A percentile compares a stretch with the other conserved stretches of the same genome.
phyloP scores from a whole-genome alignment of 1,140 invertebrate genomes.

The Acyrthosiphon pisum region DNA sequence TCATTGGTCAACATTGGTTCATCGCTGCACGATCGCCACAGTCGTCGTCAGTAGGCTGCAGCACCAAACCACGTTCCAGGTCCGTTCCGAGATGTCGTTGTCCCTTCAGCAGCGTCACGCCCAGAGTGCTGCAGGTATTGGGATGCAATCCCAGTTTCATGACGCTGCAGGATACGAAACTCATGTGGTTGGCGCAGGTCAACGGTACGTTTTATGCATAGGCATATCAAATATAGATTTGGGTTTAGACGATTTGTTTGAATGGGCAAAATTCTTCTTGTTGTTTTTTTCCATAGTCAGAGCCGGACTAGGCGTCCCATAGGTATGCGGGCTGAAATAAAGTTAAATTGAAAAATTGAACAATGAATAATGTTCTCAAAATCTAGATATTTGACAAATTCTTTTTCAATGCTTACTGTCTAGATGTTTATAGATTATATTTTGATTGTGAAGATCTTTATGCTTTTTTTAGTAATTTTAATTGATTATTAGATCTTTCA shows the following conservation, averaged over 20 bases:
- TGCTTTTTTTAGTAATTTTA: too few relatives aligned
- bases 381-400: too few relatives aligned
- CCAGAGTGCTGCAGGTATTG: conserved; percentile 82
- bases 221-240: background rate
- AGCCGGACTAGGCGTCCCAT: too few relatives aligned
- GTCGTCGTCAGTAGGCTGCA: background rate
- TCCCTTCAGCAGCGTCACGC: conserved; percentile 77
- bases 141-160: conserved; percentile 94
- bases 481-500: too few relatives aligned
- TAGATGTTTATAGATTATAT: too few relatives aligned
- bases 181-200: conserved; percentile 89
- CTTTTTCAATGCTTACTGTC: too few relatives aligned
- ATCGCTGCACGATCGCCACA: background rate
- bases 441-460: too few relatives aligned
- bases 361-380: too few relatives aligned
- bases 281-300: too few relatives aligned
- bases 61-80: background rate
- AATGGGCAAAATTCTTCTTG: background rate
- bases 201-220: conserved; percentile 70
- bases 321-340: too few relatives aligned
- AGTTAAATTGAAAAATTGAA: too few relatives aligned
- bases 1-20: too few relatives aligned
- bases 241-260: background rate
- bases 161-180: conserved; percentile 98
- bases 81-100: conserved; percentile 2